A percentile compares a stretch with the other conserved stretches of the same genome.
phyloP scores from a whole-genome alignment of 2,113 vertebrate species.

The Aix galericulata region DNA sequence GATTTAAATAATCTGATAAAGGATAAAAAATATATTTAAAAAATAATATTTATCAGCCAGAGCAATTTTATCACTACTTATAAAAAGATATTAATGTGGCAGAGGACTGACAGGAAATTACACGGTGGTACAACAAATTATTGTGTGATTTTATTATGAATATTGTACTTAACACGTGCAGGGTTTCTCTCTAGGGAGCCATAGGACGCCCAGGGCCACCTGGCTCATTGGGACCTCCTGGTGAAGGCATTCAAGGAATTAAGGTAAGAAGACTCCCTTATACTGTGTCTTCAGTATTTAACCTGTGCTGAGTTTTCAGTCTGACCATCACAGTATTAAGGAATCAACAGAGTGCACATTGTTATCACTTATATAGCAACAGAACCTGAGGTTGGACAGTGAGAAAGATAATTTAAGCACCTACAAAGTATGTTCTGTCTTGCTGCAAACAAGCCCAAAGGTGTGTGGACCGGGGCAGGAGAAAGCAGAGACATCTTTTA shows the following conservation, averaged over 20 bases:
- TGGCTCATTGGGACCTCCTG: conserved; percentile 83
- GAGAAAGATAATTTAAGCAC: background rate
- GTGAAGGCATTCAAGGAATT: conserved; percentile 87
- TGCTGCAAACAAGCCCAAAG: background rate
- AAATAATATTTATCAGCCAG: background rate
- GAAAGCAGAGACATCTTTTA: background rate
- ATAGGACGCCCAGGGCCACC: conserved; percentile 80
- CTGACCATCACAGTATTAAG: background rate
- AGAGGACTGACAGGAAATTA: background rate
- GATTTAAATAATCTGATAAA: background rate
- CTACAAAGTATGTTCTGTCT: background rate
- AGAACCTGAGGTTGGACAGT: background rate
- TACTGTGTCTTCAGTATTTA: background rate
- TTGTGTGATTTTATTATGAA: background rate
- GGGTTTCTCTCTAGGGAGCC: conserved; percentile 76
- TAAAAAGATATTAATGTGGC: background rate
- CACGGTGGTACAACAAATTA: background rate
- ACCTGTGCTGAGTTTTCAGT: background rate
- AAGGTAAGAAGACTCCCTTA: conserved; percentile 78
- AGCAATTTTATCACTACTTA: background rate
- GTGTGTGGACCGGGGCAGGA: background rate
- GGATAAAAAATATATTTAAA: background rate
- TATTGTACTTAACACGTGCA: background rate
- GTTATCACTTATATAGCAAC: background rate
- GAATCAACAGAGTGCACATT: background rate